Conservation (phyloP, 2,797 vertebrate species). For the Steatocranus sp. region DNA sequence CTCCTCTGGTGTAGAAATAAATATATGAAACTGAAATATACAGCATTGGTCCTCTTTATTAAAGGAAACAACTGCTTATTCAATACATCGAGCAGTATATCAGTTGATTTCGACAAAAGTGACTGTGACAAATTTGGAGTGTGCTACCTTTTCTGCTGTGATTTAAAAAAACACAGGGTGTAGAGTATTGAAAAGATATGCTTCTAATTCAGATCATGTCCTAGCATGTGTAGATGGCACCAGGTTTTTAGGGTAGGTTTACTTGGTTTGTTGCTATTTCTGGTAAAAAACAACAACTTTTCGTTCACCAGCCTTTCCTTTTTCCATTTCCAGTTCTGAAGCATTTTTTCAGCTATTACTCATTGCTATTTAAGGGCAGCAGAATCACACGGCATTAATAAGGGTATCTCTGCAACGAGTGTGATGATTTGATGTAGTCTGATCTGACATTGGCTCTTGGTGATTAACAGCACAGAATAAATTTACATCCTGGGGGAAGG, state of each 20-base stretch:
- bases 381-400: not conserved
- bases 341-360: not conserved
- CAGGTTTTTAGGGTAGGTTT: not conserved
- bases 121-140: not conserved
- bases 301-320: not conserved
- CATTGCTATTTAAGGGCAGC: not conserved
- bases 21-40: not conserved
- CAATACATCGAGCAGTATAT: not conserved
- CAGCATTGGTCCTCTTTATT: fast-evolving
- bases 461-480: conserved; percentile 1
- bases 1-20: not conserved
- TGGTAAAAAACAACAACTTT: not conserved
- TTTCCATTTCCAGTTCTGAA: not conserved
- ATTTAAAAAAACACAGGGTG: not conserved
- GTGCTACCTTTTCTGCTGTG: not conserved
- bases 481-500: not conserved
- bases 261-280: not conserved
- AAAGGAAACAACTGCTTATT: not conserved
- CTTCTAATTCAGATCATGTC: not conserved
- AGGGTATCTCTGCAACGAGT: not conserved
- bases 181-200: not conserved
- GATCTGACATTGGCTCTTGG: not conserved
- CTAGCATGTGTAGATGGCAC: not conserved
- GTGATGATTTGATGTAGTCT: not conserved
- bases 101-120: not conserved